Conservation (phyloP, 1,140 invertebrate species). For the Drosophila setifemur region DNA sequence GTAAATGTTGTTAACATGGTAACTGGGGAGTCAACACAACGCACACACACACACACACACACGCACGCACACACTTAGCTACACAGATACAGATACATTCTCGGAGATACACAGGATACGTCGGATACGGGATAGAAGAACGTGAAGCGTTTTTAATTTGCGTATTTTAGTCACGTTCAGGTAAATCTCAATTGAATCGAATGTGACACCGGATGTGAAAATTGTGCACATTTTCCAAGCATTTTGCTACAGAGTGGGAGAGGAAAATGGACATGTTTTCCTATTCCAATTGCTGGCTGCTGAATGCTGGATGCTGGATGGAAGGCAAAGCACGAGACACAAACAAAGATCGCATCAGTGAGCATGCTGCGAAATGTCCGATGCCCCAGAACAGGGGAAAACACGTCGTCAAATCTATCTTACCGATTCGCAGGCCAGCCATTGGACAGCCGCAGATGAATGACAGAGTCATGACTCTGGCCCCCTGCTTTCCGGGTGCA, state of each 20-base stretch:
- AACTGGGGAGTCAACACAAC: slow-evolving; percentile 23
- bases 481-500: slow-evolving; percentile 9
- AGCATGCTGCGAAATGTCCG: slow-evolving; percentile 69
- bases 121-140: neutral
- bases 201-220: slow-evolving; percentile 82
- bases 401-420: slow-evolving; percentile 72
- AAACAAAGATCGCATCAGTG: slow-evolving; percentile 78
- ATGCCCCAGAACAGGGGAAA: slow-evolving; percentile 52
- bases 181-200: slow-evolving; percentile 82
- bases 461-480: slow-evolving; percentile 30
- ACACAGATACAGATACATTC: slow-evolving; percentile 7
- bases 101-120: slow-evolving; percentile 11
- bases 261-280: slow-evolving; percentile 13
- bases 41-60: slow-evolving; percentile 10
- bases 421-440: slow-evolving; percentile 28
- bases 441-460: slow-evolving; percentile 44
- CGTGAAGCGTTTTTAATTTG: slow-evolving; percentile 72
- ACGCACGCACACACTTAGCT: slow-evolving; percentile 6
- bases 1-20: slow-evolving; percentile 65
- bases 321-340: slow-evolving; percentile 69
- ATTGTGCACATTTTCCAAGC: slow-evolving; percentile 80
- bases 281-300: slow-evolving; percentile 33
- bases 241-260: slow-evolving; percentile 50
- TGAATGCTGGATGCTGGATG: no score
- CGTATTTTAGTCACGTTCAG: slow-evolving; percentile 82